Conservation (phyloP, 2,797 vertebrate genomes). For the Cheirogaleus major region DNA sequence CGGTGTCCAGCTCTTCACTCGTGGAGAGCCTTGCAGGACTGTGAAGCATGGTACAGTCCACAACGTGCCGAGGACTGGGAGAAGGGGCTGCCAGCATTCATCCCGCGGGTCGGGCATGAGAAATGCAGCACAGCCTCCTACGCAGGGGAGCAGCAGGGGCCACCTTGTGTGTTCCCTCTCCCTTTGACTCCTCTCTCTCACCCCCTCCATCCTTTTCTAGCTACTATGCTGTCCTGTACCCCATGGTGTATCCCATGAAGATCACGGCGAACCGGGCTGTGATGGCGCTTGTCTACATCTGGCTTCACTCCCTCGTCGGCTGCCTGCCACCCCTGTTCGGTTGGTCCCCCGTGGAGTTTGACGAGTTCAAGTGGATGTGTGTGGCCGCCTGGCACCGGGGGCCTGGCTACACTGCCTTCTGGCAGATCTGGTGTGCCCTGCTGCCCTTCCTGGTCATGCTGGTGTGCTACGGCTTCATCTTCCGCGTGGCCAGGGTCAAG, state of each 20-base stretch:
- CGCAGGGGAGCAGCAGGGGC: accelerated
- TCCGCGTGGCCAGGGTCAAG: slow-evolving; percentile 97
- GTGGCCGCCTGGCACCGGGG: slow-evolving; percentile 97
- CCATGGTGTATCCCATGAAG: slow-evolving; percentile 99
- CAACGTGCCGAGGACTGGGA: neutral
- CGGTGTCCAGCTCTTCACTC: neutral
- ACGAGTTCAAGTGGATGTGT: slow-evolving; percentile 98
- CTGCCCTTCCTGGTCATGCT: slow-evolving; percentile 93
- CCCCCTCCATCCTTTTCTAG: slow-evolving; percentile 79
- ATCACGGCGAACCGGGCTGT: slow-evolving; percentile 96
- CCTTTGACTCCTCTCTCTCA: neutral
- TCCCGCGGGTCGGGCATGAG: accelerated
- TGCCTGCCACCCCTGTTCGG: slow-evolving; percentile 97
- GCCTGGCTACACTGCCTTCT: slow-evolving; percentile 94
- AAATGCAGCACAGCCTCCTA: neutral
- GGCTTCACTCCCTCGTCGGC: slow-evolving; percentile 96
- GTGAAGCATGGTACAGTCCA: accelerated
- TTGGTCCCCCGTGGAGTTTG: slow-evolving; percentile 97
- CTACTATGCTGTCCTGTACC: slow-evolving; percentile 98
- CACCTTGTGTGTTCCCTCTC: accelerated
- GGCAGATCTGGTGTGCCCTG: slow-evolving; percentile 96
- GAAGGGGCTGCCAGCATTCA: neutral
- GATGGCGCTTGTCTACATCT: slow-evolving; percentile 94
- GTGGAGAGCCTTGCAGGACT: neutral
- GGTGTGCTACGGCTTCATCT: slow-evolving; percentile 96